phyloP scores from a whole-genome alignment of 1,140 invertebrate species.

The Heliconius himera region DNA sequence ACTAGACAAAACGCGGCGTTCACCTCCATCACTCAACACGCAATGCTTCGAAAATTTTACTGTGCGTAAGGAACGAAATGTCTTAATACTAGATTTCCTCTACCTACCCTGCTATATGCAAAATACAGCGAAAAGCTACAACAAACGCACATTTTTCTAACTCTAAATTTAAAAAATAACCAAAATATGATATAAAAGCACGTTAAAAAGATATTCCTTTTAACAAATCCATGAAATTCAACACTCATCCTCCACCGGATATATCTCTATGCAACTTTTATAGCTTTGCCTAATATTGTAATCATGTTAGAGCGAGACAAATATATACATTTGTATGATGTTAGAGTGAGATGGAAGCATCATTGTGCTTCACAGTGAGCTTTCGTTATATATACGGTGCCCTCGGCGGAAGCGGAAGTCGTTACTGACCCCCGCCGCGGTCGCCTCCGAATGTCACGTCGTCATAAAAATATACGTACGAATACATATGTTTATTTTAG shows the following conservation, averaged over 20 bases:
- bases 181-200: not conserved
- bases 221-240: not conserved
- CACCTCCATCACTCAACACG: too few relatives aligned
- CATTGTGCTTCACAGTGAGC: slow-evolving; percentile 21
- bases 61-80: too few relatives aligned
- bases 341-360: not conserved
- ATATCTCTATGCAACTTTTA: slow-evolving; percentile 13
- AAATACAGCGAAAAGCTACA: too few relatives aligned
- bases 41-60: too few relatives aligned
- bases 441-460: slow-evolving; percentile 33
- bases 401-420: slow-evolving; percentile 60
- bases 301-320: not conserved
- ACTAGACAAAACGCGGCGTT: too few relatives aligned
- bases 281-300: slow-evolving; percentile 9
- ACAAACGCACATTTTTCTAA: too few relatives aligned
- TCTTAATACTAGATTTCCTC: too few relatives aligned
- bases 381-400: slow-evolving; percentile 22
- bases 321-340: not conserved
- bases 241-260: not conserved
- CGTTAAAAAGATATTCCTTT: not conserved
- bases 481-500: not conserved
- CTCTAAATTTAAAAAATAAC: not conserved
- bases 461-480: slow-evolving; percentile 23
- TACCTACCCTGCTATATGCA: too few relatives aligned
- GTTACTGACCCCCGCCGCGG: slow-evolving; percentile 48